Evolutionary conservation across 1,140 invertebrate genomes (phyloP).

Genomic region (Asbolus verrucosus): DNA sequence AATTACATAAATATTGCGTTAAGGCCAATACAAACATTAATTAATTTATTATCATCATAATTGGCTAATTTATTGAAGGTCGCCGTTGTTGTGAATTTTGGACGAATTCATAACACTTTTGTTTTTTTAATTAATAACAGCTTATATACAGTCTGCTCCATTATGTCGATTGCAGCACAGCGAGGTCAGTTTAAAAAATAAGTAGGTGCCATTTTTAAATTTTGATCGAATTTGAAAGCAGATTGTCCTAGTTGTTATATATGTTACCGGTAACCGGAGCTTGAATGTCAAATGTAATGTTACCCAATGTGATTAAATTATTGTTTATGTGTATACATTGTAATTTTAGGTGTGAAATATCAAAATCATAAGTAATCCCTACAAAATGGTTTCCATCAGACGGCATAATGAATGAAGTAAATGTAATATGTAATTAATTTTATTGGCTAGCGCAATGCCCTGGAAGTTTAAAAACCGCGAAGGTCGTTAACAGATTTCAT

Average conservation of each 20-base stretch:
- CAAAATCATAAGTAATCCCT: conserved; percentile 18
- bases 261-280: neutral
- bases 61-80: conserved; percentile 12
- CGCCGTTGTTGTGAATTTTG: conserved; percentile 1
- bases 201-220: too few relatives aligned
- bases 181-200: too few relatives aligned
- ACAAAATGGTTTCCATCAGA: conserved; percentile 18
- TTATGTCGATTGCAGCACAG: too few relatives aligned
- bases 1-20: conserved; percentile 7
- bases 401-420: conserved; percentile 42
- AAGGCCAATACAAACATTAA: neutral
- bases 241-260: neutral
- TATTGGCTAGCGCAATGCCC: conserved; percentile 50
- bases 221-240: neutral
- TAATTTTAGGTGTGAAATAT: conserved; percentile 31
- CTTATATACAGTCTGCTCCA: neutral
- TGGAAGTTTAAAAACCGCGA: conserved; percentile 53
- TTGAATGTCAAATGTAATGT: conserved; percentile 17
- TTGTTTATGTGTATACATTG: conserved; percentile 7
- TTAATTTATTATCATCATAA: neutral
- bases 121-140: neutral
- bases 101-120: conserved; percentile 1
- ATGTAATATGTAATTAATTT: conserved; percentile 50
- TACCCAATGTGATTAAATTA: neutral
- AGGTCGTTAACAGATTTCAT: conserved; percentile 49